phyloP scores from a whole-genome alignment of 2,113 vertebrate genomes.

The Percina caprodes region DNA sequence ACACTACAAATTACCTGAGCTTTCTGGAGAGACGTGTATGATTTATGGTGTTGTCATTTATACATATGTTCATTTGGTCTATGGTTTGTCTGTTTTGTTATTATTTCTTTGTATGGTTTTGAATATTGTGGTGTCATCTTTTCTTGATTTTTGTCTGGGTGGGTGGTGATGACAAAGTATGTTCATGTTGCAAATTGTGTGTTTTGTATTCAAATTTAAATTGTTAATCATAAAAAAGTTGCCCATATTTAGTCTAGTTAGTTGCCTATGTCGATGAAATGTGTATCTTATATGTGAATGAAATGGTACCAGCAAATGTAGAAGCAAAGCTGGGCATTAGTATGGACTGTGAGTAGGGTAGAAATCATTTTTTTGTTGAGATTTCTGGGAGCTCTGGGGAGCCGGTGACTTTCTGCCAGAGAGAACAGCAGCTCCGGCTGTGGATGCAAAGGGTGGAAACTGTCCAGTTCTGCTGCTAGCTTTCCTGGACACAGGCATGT shows the following conservation, averaged over 20 bases:
- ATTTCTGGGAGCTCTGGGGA: conserved; percentile 44
- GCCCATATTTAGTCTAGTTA: background rate
- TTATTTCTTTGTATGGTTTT: no score
- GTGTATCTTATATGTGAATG: background rate
- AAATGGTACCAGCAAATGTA: background rate
- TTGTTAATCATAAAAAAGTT: no score
- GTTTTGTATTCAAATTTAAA: no score
- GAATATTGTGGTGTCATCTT: no score
- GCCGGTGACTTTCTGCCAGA: conserved; percentile 45
- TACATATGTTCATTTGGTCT: no score
- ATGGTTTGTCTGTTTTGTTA: no score
- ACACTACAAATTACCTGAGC: no score
- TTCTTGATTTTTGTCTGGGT: no score
- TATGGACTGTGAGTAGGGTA: conserved; percentile 1
- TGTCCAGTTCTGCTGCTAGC: conserved; percentile 57
- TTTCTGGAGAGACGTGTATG: no score
- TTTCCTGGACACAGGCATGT: conserved; percentile 55
- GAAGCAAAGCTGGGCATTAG: background rate
- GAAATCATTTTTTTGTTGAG: conserved; percentile 34
- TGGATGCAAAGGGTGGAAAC: conserved; percentile 36
- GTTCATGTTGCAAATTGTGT: no score
- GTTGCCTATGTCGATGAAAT: background rate
- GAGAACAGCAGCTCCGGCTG: conserved; percentile 46
- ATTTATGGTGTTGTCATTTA: no score
- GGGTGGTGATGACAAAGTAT: no score